These are phyloP conservation scores for Lottia gigantea DNA, from an alignment of 2,888 invertebrate genomes.

Conservation along the genomic window DNA sequence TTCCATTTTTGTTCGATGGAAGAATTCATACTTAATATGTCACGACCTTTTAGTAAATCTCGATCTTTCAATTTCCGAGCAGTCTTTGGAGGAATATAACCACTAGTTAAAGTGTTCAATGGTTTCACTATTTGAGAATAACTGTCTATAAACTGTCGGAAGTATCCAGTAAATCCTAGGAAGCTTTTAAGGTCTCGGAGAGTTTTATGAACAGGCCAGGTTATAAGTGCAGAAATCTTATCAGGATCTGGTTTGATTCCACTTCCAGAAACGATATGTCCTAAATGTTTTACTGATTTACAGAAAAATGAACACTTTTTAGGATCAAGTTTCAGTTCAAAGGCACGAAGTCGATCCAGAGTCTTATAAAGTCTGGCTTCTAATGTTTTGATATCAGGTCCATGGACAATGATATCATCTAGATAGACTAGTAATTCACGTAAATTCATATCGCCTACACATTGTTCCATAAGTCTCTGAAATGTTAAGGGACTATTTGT, in stretches of 20 bases:
- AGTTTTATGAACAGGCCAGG: not conserved
- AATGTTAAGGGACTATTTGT: slow-evolving; percentile 13
- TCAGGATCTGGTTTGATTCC: slow-evolving; percentile 7
- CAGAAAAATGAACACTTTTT: slow-evolving; percentile 13
- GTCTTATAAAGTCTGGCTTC: slow-evolving; percentile 5
- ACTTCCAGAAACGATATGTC: slow-evolving; percentile 8
- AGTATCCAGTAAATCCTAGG: not conserved
- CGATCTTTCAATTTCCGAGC: slow-evolving; percentile 1
- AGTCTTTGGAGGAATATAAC: slow-evolving; percentile 5
- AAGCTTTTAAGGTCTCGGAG: not conserved
- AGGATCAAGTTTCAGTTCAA: slow-evolving; percentile 17
- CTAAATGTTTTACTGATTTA: slow-evolving; percentile 7
- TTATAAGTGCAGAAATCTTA: slow-evolving; percentile 6
- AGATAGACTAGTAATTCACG: slow-evolving; percentile 17
- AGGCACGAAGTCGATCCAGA: slow-evolving; percentile 8
- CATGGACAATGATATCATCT: slow-evolving; percentile 18
- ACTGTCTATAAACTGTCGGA: slow-evolving; percentile 9
- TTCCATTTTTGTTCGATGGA: not conserved
- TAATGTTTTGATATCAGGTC: slow-evolving; percentile 2
- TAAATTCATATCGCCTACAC: slow-evolving; percentile 23
- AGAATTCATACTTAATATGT: not conserved
- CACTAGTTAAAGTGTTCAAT: not conserved
- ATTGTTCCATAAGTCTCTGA: slow-evolving; percentile 16
- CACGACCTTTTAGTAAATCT: not conserved
- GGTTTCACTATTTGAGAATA: slow-evolving; percentile 9